Base-by-base conservation (phyloP, 2,113 vertebrate genomes). In the Vidua macroura region DNA sequence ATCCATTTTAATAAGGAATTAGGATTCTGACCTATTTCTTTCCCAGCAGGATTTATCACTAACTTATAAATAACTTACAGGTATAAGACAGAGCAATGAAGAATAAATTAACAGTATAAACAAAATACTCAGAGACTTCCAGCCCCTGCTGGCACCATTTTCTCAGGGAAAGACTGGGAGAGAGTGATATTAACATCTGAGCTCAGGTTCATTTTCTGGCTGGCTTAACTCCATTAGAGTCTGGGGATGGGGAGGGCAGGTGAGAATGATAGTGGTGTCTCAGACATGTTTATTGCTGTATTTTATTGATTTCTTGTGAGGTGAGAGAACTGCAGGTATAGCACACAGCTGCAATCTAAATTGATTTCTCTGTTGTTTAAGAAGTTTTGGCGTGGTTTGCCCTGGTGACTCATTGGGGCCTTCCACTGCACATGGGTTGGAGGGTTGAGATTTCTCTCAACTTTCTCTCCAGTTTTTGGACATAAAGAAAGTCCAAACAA, bases 1-100 rank as follows among this genome's bases (percentile, higher is more conserved):
- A 81, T 78, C 79, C 85, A 68, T 90, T 92, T 92, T 94, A 88
- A 88, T 67, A 90, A 88, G 51, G 56, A 92, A 78, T 90, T 96
- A 83, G 76, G 84, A 93, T 93, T 94, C 92, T 93, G 94, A 93
- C 88, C 95, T 94, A 92, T 95, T 96, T 95, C 63, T 92, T 86
- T 77, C 93, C 56, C 64, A 31, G 56, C 5, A 81, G 79, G 68
- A 48, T 78, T 88, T 88, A 83, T 81, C 77, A 77, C 55, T 44
- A 77, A 49, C 31, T 80, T 94, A 80, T 83, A 81, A 86, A 94
- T 95, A 96, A 95, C 75, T 70, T 88, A 77, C 28, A 94, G 72
- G 72, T 93, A 83, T 83, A 59, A 94, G 82, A 75, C 70, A 59
- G 24, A 49, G 49, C 70, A 82, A 60, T 72, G 69, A 60, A 76